Conservation (phyloP, 1,140 invertebrate species). For the Papilio glaucus region DNA sequence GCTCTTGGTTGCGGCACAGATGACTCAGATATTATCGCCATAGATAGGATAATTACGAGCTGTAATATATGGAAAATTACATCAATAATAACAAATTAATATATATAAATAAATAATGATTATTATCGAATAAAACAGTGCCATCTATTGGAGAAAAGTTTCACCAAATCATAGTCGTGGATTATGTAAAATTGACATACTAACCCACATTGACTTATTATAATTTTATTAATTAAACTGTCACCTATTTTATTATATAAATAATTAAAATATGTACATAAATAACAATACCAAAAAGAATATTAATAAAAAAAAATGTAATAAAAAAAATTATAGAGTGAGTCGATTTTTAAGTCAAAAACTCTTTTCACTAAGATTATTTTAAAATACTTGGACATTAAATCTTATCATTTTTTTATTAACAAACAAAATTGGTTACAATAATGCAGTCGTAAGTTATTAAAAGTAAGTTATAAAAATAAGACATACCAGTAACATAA, state of each 20-base stretch:
- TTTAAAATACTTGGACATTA: too few species aligned
- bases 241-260: neutral
- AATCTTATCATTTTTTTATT: neutral
- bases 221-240: neutral
- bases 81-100: too few species aligned
- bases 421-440: neutral
- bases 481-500: conserved; percentile 48
- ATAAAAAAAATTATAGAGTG: too few species aligned
- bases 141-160: neutral
- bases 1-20: conserved; percentile 86
- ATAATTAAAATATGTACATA: neutral
- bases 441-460: neutral
- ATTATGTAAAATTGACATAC: conserved; percentile 34
- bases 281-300: too few species aligned
- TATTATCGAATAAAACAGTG: too few species aligned
- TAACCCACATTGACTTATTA: conserved; percentile 7
- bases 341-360: too few species aligned
- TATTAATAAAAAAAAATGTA: too few species aligned
- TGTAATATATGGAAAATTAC: conserved; percentile 48
- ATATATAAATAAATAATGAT: too few species aligned
- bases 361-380: too few species aligned
- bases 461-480: neutral
- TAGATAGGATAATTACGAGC: conserved; percentile 53
- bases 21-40: conserved; percentile 50
- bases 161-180: neutral